phyloP scores from a whole-genome alignment of 1,140 invertebrate genomes.

The Cotesia typhae region DNA sequence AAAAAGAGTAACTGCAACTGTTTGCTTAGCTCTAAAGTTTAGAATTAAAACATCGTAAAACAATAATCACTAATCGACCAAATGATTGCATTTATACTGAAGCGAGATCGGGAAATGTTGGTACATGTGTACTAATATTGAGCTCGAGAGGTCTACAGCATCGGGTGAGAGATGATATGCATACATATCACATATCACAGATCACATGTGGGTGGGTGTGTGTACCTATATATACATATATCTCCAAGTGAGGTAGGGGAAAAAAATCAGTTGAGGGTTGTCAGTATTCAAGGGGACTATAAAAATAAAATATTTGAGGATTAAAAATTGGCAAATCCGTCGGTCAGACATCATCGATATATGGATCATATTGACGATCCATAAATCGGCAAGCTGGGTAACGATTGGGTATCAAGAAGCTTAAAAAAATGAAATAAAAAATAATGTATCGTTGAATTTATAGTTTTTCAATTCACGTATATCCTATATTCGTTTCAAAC shows the following conservation, averaged over 20 bases:
- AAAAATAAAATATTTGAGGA: conserved; percentile 43
- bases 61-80: conserved; percentile 57
- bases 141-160: neutral
- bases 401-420: conserved; percentile 13
- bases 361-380: conserved; percentile 47
- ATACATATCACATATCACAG: neutral
- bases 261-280: conserved; percentile 14
- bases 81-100: conserved; percentile 28
- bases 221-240: conserved; percentile 27
- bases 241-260: conserved; percentile 12
- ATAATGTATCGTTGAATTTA: conserved; percentile 28
- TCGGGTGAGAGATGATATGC: neutral
- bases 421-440: conserved; percentile 33
- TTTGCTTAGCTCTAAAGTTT: neutral
- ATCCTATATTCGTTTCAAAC: neutral
- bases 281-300: neutral
- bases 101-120: neutral
- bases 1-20: too few species aligned
- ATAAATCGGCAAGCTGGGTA: conserved; percentile 19
- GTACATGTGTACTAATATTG: too few species aligned
- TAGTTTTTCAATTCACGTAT: conserved; percentile 7
- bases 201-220: neutral
- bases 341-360: conserved; percentile 64
- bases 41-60: conserved; percentile 4
- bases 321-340: conserved; percentile 66